Percentiles rank a stretch among this genome's conserved stretches.
Conservation (phyloP, 2,113 vertebrate species). For the Oncorhynchus nerka region DNA sequence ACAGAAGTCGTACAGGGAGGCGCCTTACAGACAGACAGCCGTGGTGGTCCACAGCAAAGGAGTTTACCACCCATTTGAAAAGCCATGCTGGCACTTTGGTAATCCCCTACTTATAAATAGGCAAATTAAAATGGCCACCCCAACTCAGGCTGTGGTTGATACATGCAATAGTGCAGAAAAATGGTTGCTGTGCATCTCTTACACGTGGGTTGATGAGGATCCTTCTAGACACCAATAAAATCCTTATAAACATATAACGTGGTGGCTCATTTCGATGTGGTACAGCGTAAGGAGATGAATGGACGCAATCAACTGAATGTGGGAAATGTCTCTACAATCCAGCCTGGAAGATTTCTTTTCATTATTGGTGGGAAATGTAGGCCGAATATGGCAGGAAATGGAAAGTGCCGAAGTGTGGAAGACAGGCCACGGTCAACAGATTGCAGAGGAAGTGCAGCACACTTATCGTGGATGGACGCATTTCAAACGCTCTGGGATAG, state of each 20-base stretch:
- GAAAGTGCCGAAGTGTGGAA: conserved; percentile 37
- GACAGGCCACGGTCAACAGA: conserved; percentile 20
- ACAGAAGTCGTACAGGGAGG: neutral
- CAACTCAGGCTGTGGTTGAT: neutral
- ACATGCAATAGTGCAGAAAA: neutral
- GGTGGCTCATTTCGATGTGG: conserved; percentile 5
- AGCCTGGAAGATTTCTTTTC: conserved; percentile 23
- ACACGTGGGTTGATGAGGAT: neutral
- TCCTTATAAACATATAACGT: neutral
- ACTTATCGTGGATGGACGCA: conserved; percentile 41
- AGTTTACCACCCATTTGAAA: neutral
- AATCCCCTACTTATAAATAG: neutral
- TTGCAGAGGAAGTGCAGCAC: conserved; percentile 32
- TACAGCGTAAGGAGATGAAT: conserved; percentile 8
- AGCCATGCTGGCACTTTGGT: neutral
- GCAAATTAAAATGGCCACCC: neutral
- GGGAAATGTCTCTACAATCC: conserved; percentile 24
- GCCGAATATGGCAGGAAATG: conserved; percentile 35
- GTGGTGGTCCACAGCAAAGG: neutral
- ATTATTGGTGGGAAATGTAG: conserved; percentile 36
- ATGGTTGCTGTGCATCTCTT: neutral
- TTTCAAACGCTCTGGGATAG: conserved; percentile 44
- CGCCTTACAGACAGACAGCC: neutral
- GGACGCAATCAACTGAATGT: conserved; percentile 28
- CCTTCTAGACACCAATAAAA: neutral